A percentile compares a stretch with the other conserved stretches of the same genome.
Evolutionary conservation across 1,140 invertebrate genomes (phyloP).

Genomic region (Drosophila sp.): DNA sequence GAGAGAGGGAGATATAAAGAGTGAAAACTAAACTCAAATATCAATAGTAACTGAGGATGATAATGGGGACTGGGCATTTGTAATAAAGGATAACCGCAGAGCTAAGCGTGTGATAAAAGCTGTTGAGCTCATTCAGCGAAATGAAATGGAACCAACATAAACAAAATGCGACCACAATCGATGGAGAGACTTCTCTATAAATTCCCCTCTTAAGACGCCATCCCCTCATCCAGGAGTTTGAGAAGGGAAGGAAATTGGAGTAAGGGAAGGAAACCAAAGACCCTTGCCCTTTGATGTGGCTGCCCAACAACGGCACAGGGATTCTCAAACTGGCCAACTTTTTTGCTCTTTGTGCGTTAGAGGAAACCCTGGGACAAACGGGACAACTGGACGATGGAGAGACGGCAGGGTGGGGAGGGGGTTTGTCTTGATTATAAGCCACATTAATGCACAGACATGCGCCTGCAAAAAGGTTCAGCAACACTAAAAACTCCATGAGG

Average conservation of each 20-base stretch:
- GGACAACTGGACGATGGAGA: not conserved
- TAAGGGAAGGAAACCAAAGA: no score
- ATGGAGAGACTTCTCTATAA: slow-evolving; percentile 18
- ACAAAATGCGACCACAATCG: slow-evolving; percentile 71
- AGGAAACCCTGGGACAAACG: not conserved
- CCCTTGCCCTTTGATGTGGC: slow-evolving; percentile 76
- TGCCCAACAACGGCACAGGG: slow-evolving; percentile 43
- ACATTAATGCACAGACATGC: slow-evolving; percentile 82
- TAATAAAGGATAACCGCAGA: slow-evolving; percentile 58
- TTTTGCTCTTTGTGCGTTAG: slow-evolving; percentile 26
- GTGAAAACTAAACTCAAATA: slow-evolving; percentile 30
- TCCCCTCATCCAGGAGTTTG: not conserved
- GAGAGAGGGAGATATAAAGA: not conserved
- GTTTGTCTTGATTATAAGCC: slow-evolving; percentile 79
- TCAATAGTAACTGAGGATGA: slow-evolving; percentile 24
- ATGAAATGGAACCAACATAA: slow-evolving; percentile 64
- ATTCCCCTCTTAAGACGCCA: no score
- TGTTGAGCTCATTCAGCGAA: slow-evolving; percentile 46
- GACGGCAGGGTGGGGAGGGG: not conserved
- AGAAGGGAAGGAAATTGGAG: not conserved
- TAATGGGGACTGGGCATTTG: slow-evolving; percentile 9
- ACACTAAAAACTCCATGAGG: slow-evolving; percentile 35
- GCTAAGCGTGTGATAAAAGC: slow-evolving; percentile 61
- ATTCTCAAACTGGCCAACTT: slow-evolving; percentile 55
- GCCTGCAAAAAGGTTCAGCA: slow-evolving; percentile 50